Conservation (phyloP, 2,113 vertebrate species). For the Cyanoramphus novaezelandiae region DNA sequence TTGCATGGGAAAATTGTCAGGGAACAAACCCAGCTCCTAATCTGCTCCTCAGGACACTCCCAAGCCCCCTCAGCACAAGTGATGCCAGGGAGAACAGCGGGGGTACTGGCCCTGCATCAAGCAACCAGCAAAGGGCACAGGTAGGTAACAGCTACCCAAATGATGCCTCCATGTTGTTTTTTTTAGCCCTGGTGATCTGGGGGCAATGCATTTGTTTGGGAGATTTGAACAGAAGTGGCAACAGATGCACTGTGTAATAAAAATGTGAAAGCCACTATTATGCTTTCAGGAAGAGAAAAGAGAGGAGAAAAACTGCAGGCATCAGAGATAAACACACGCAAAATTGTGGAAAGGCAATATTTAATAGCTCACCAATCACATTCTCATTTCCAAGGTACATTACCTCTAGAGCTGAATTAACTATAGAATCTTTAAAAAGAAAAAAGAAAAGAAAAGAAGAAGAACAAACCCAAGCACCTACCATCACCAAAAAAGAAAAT, state of each 20-base stretch:
- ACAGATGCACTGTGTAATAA: constrained; percentile 38
- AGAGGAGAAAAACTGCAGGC: neutral
- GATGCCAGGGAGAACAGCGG: neutral
- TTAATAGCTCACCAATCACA: neutral
- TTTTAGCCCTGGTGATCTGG: neutral
- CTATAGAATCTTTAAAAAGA: neutral
- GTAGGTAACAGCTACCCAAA: neutral
- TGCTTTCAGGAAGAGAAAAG: constrained; percentile 13
- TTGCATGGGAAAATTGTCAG: accelerated
- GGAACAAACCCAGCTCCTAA: neutral
- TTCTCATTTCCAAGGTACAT: neutral
- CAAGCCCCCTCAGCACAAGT: accelerated
- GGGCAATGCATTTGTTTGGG: neutral
- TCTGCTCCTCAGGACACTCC: accelerated
- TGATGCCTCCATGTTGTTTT: neutral
- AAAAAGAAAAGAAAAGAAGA: neutral
- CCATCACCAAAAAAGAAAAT: neutral
- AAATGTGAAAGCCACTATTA: neutral
- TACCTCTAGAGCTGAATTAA: neutral
- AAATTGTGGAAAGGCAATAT: neutral
- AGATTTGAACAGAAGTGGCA: constrained; percentile 39
- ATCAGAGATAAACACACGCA: neutral
- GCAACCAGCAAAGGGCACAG: neutral
- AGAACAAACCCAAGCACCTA: neutral
- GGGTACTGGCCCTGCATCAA: neutral